Evolutionary conservation across 2,888 invertebrate species (phyloP).

Genomic region (Glyphotaelius pellucidus): DNA sequence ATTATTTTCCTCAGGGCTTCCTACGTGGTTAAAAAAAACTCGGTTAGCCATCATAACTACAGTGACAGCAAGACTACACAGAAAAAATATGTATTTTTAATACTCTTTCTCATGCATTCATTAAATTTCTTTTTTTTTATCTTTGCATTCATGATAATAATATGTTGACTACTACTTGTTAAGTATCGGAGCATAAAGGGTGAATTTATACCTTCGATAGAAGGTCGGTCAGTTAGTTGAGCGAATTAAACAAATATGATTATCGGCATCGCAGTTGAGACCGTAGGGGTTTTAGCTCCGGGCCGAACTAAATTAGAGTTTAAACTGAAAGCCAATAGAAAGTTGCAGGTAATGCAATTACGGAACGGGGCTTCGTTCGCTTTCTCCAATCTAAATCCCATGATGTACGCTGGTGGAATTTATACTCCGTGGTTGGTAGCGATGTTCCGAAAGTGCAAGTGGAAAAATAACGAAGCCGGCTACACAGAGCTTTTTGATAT

Average conservation of each 20-base stretch:
- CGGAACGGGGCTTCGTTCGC: constrained; percentile 27
- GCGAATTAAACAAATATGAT: constrained; percentile 36
- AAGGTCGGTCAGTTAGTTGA: background rate
- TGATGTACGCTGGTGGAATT: background rate
- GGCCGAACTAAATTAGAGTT: constrained; percentile 57
- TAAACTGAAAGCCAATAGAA: constrained; percentile 59
- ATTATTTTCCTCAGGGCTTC: no score
- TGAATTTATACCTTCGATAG: background rate
- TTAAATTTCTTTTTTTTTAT: no score
- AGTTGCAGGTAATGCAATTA: constrained; percentile 58
- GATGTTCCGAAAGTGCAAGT: constrained; percentile 34
- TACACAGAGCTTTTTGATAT: background rate
- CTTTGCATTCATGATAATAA: background rate
- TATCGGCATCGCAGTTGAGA: constrained; percentile 33
- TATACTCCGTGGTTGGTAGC: background rate
- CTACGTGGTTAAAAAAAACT: no score
- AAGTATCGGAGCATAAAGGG: background rate
- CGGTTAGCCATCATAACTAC: no score
- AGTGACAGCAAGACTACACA: no score
- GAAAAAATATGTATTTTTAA: no score
- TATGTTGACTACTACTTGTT: background rate
- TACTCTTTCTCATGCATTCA: no score
- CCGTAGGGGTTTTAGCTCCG: constrained; percentile 39
- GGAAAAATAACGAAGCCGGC: constrained; percentile 26
- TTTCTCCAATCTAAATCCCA: background rate